phyloP scores from a whole-genome alignment of 1,140 invertebrate genomes.

The Neocloeon triangulifer region DNA sequence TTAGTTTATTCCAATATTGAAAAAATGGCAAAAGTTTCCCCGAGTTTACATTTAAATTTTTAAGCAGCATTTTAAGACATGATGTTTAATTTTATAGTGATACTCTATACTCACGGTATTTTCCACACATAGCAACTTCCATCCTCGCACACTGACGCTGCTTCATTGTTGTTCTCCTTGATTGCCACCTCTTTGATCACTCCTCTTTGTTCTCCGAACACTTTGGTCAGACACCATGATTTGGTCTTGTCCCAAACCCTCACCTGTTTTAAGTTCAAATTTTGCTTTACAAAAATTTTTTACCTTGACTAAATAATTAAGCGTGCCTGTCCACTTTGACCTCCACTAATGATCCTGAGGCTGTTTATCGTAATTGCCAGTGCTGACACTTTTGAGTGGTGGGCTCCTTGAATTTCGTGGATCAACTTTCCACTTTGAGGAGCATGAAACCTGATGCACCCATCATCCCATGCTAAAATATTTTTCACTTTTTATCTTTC shows the following conservation, averaged over 20 bases:
- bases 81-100: neutral
- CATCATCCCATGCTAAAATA: slow-evolving; percentile 61
- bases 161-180: slow-evolving; percentile 46
- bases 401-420: slow-evolving; percentile 61
- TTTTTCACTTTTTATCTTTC: neutral
- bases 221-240: slow-evolving; percentile 33
- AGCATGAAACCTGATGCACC: slow-evolving; percentile 61
- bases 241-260: slow-evolving; percentile 43
- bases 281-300: slow-evolving; percentile 6
- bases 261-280: no score
- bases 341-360: slow-evolving; percentile 55
- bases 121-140: slow-evolving; percentile 86
- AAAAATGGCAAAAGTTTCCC: no score
- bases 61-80: no score
- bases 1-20: no score
- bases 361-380: slow-evolving; percentile 47
- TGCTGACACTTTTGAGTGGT: slow-evolving; percentile 65
- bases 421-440: slow-evolving; percentile 56
- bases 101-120: slow-evolving; percentile 27
- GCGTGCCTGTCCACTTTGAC: slow-evolving; percentile 57
- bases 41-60: no score
- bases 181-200: slow-evolving; percentile 61
- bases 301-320: neutral
- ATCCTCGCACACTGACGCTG: slow-evolving; percentile 67
- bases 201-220: slow-evolving; percentile 75